phyloP scores from a whole-genome alignment of 2,888 invertebrate genomes.

The Terebella lapidaria region DNA sequence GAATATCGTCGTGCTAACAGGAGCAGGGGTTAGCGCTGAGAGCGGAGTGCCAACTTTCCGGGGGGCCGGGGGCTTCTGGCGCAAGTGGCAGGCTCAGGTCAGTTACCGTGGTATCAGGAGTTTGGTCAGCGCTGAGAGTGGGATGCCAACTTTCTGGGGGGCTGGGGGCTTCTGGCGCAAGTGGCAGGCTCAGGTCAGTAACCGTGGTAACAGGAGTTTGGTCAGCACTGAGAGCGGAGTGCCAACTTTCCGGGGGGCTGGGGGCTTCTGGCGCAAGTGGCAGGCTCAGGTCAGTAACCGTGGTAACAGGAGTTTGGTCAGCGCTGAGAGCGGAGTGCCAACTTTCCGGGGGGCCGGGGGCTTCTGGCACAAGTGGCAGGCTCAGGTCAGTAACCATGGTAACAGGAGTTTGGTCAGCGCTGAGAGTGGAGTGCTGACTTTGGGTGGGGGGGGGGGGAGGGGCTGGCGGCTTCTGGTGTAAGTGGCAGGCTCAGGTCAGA shows the following conservation, averaged over 20 bases:
- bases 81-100: slow-evolving; percentile 65
- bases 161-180: slow-evolving; percentile 77
- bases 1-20: slow-evolving; percentile 66
- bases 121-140: neutral
- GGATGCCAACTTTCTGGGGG: slow-evolving; percentile 80
- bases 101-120: neutral
- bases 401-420: slow-evolving; percentile 72
- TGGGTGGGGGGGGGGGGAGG: too few relatives aligned
- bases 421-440: slow-evolving; percentile 82
- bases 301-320: slow-evolving; percentile 70
- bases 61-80: slow-evolving; percentile 77
- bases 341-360: slow-evolving; percentile 80
- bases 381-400: slow-evolving; percentile 61
- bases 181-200: slow-evolving; percentile 61
- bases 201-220: neutral
- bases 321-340: slow-evolving; percentile 81
- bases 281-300: slow-evolving; percentile 60
- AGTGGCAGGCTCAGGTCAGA: slow-evolving; percentile 62
- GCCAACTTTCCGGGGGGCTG: slow-evolving; percentile 78
- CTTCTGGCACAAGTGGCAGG: slow-evolving; percentile 72
- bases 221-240: neutral
- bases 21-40: slow-evolving; percentile 74
- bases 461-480: slow-evolving; percentile 76
- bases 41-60: slow-evolving; percentile 84
- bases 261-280: slow-evolving; percentile 77